These are phyloP conservation scores for Liodrosophila aerea DNA, from an alignment of 2,888 invertebrate genomes.

Conservation along the genomic window DNA sequence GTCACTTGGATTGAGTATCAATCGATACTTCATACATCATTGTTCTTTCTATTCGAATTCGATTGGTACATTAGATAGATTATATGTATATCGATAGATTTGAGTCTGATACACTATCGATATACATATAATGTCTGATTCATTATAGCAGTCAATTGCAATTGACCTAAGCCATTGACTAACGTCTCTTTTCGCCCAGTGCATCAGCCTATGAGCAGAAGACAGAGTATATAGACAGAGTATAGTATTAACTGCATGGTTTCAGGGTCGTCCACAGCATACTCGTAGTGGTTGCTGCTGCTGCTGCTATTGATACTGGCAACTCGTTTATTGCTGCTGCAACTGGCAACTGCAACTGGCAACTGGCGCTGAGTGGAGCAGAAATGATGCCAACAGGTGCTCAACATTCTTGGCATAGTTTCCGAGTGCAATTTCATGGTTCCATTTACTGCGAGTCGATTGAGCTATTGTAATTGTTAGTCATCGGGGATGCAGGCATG, in stretches of 20 bases:
- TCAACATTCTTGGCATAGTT: constrained; percentile 72
- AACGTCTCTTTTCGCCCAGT: no score
- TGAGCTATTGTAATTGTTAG: constrained; percentile 63
- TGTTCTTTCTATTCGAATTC: no score
- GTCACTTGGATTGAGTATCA: no score
- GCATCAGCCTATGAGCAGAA: no score
- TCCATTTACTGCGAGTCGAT: constrained; percentile 36
- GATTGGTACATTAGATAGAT: no score
- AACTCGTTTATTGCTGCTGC: constrained; percentile 47
- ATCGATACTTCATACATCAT: no score
- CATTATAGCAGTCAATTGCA: no score
- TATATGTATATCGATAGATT: no score
- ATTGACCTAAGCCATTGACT: no score
- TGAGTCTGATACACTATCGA: no score
- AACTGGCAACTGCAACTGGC: constrained; percentile 9
- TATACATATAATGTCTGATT: no score
- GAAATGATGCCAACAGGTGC: constrained; percentile 71
- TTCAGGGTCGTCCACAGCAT: constrained; percentile 61
- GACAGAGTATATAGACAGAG: not conserved
- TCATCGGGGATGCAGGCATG: not conserved
- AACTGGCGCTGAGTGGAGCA: constrained; percentile 19
- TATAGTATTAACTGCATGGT: constrained; percentile 45
- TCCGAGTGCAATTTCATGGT: constrained; percentile 47
- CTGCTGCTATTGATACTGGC: constrained; percentile 3
- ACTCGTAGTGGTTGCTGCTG: constrained; percentile 2